phyloP scores from a whole-genome alignment of 2,888 invertebrate genomes.

The Ennomos quercinarius region DNA sequence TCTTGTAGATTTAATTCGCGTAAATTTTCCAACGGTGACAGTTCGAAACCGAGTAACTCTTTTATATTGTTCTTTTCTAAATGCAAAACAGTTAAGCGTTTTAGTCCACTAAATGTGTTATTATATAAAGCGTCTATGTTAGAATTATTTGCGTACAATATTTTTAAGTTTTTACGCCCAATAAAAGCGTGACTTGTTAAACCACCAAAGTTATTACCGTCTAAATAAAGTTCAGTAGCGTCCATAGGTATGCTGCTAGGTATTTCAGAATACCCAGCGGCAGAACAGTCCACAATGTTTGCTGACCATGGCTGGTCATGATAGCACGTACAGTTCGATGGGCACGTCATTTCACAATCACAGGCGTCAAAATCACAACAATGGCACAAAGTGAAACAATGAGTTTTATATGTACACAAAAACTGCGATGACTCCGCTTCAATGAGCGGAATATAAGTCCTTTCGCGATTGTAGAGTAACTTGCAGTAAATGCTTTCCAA shows the following conservation, averaged over 20 bases:
- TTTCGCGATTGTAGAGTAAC: slow-evolving; percentile 93
- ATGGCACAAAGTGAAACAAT: slow-evolving; percentile 97
- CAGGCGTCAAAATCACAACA: slow-evolving; percentile 99
- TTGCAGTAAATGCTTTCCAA: slow-evolving; percentile 95
- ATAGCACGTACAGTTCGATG: slow-evolving; percentile 96
- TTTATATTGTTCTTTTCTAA: slow-evolving; percentile 94
- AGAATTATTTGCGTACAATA: slow-evolving; percentile 95
- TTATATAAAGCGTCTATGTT: slow-evolving; percentile 94
- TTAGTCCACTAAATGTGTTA: slow-evolving; percentile 95
- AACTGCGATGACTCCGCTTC: slow-evolving; percentile 96
- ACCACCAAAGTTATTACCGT: slow-evolving; percentile 95
- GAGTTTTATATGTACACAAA: slow-evolving; percentile 95
- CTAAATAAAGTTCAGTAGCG: slow-evolving; percentile 97
- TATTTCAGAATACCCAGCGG: slow-evolving; percentile 91
- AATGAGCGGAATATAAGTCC: slow-evolving; percentile 93
- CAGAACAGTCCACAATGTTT: slow-evolving; percentile 96
- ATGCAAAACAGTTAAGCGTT: slow-evolving; percentile 91
- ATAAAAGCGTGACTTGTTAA: slow-evolving; percentile 96
- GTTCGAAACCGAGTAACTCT: slow-evolving; percentile 92
- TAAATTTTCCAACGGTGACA: slow-evolving; percentile 92
- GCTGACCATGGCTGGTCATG: slow-evolving; percentile 97
- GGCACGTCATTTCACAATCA: slow-evolving; percentile 99
- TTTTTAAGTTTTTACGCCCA: slow-evolving; percentile 95
- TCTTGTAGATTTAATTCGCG: slow-evolving; percentile 95
- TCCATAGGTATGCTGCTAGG: slow-evolving; percentile 97